Evolutionary conservation across 2,888 invertebrate genomes (phyloP), one percentile per base, ranked within the genome.

Genomic region (Macrosoma leucophasiata): DNA sequence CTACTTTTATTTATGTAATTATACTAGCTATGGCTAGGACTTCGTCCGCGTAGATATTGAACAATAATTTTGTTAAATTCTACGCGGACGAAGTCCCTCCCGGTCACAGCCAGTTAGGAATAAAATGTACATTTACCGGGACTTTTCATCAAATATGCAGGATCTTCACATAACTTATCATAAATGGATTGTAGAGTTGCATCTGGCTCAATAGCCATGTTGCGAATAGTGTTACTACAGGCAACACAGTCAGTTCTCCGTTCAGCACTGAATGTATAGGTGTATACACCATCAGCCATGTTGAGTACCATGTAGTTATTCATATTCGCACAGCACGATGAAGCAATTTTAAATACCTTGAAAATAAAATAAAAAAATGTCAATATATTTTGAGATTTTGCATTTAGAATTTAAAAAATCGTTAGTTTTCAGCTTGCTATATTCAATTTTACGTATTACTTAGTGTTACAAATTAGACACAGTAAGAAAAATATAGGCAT

Each of bases 241-340:
- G 93, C 95, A 28, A 97, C 77, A 65, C 99, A 99, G 59, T 93
- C 91, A 0, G 89, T 74, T 46, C 93, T 94, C 55, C 88, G 92
- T 62, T 97, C 97, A 0, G 97, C 95, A 68, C 93, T 92, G 65
- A 96, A 98, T 1, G 97, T 96, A 62, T 96, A 97, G 0, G 96
- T 94, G 63, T 98, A 98, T 18, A 98, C 93, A 1, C 98, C 98
- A 59, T 97, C 97, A 0, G 93, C 87, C 84, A 98, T 95, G 63
- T 97, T 98, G 58, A 99, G 92, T 37, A 98, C 95, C 90, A 98
- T 91, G 63, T 98, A 99, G 77, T 99, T 99, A 64, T 96, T 93
- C 76, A 99, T 88, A 19, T 92, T 91, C 1, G 91, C 88, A 48
- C 93, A 94, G 58, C 96, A 96, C 49, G 94, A 96, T 15, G 97